Evolutionary conservation across 2,888 invertebrate genomes (phyloP).

Genomic region (Stenoptilia bipunctidactyla): DNA sequence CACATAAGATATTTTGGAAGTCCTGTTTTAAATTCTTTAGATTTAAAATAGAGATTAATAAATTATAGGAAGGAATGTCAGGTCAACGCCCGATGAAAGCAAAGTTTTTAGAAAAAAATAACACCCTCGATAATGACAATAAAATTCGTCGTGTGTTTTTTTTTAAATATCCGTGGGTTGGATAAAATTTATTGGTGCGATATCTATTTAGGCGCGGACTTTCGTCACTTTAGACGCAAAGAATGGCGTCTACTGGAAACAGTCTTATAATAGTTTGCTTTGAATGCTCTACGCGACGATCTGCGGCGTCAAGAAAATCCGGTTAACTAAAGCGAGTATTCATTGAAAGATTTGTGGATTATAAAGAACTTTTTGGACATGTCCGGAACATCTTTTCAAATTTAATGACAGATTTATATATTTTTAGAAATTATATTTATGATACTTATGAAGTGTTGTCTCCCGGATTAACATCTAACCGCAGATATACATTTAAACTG

Average conservation of each 20-base stretch:
- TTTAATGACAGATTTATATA: background rate
- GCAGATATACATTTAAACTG: too few relatives aligned
- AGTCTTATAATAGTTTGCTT: background rate
- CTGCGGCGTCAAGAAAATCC: constrained; percentile 26
- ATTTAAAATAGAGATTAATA: constrained; percentile 36
- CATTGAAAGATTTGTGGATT: constrained; percentile 59
- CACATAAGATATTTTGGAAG: constrained; percentile 23
- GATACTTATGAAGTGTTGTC: background rate
- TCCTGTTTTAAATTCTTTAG: constrained; percentile 16
- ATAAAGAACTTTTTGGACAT: constrained; percentile 19
- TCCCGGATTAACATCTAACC: too few relatives aligned
- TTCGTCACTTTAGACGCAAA: constrained; percentile 33
- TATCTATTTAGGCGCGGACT: constrained; percentile 50
- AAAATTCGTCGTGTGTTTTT: constrained; percentile 35
- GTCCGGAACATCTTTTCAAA: constrained; percentile 21
- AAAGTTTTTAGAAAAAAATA: constrained; percentile 22
- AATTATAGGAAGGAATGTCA: constrained; percentile 40
- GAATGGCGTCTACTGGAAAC: background rate
- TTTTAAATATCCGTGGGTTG: constrained; percentile 44
- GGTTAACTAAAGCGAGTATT: constrained; percentile 32
- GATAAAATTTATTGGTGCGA: constrained; percentile 54
- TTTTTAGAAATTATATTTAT: background rate
- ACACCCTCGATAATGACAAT: constrained; percentile 47
- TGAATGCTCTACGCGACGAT: background rate
- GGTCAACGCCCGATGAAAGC: constrained; percentile 37